Conservation (phyloP, 1,140 invertebrate genomes). For the Tetragonula clypearis region DNA sequence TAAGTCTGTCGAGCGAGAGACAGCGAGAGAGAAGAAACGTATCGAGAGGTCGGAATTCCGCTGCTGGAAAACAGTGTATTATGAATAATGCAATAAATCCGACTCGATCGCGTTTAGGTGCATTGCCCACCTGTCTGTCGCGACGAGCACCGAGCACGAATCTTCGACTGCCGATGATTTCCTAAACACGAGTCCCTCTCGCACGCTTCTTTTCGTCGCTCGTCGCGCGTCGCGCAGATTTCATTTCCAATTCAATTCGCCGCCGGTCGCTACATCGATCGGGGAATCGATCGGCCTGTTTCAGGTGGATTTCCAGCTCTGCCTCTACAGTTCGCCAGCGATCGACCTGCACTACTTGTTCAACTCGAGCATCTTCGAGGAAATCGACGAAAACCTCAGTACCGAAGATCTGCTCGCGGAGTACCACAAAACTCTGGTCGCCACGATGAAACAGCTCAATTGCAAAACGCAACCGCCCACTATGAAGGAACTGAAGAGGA, state of each 20-base stretch:
- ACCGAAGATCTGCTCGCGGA: constrained; percentile 77
- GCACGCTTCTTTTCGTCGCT: constrained; percentile 25
- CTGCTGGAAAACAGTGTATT: constrained; percentile 42
- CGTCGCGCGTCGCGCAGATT: constrained; percentile 43
- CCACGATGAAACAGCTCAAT: constrained; percentile 74
- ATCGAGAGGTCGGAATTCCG: not conserved
- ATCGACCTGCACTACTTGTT: constrained; percentile 83
- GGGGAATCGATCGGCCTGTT: constrained; percentile 45
- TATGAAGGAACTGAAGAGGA: constrained; percentile 71
- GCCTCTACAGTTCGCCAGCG: constrained; percentile 78
- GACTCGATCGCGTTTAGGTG: constrained; percentile 57
- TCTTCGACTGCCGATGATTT: constrained; percentile 59
- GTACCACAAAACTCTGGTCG: constrained; percentile 71
- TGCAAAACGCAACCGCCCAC: constrained; percentile 78
- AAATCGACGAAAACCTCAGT: constrained; percentile 65
- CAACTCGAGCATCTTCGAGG: constrained; percentile 75
- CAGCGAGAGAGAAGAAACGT: not conserved
- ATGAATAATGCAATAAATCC: constrained; percentile 72
- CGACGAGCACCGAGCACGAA: constrained; percentile 19
- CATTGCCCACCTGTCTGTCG: constrained; percentile 41
- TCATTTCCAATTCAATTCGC: constrained; percentile 71
- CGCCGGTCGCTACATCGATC: constrained; percentile 5
- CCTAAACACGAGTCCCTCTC: constrained; percentile 66
- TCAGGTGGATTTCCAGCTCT: constrained; percentile 83
- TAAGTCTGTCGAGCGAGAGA: not conserved